Conservation (phyloP, 1,140 invertebrate genomes). For the Drosophila lini region DNA sequence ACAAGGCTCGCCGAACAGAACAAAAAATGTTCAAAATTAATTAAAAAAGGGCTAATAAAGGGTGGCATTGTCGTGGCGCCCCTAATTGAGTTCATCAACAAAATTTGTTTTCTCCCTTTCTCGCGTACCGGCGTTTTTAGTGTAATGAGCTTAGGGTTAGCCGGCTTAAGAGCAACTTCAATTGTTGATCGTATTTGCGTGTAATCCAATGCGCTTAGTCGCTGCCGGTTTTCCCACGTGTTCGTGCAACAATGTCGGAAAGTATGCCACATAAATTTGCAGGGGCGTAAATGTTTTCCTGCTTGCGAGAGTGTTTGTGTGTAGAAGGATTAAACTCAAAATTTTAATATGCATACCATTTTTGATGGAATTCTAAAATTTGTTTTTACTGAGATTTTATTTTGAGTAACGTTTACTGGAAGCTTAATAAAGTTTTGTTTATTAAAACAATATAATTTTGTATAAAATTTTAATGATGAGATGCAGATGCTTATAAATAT, state of each 20-base stretch:
- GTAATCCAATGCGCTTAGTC: constrained; percentile 73
- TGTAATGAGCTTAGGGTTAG: constrained; percentile 60
- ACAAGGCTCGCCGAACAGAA: not conserved
- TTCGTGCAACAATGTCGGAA: constrained; percentile 21
- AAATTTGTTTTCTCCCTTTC: constrained; percentile 38
- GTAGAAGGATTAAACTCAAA: constrained; percentile 4
- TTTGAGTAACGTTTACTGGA: not conserved
- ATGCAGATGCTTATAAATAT: no score
- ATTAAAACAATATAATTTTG: not conserved
- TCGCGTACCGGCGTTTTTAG: not conserved
- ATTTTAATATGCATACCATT: constrained; percentile 28
- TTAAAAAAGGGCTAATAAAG: constrained; percentile 57
- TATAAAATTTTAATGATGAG: no score
- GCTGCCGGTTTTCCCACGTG: constrained; percentile 45
- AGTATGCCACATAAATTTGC: constrained; percentile 42
- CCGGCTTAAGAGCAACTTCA: constrained; percentile 59
- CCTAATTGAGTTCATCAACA: constrained; percentile 78
- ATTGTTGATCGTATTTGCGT: constrained; percentile 54
- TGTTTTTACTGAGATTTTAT: not conserved
- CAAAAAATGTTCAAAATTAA: constrained; percentile 61
- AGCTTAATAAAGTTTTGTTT: not conserved
- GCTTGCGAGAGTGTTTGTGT: not conserved
- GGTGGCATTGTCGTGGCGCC: constrained; percentile 13
- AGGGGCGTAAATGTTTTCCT: not conserved
- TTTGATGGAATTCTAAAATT: constrained; percentile 26